These are phyloP conservation scores for Nothoprocta pentlandii DNA, from an alignment of 2,113 vertebrate genomes.

Conservation along the genomic window DNA sequence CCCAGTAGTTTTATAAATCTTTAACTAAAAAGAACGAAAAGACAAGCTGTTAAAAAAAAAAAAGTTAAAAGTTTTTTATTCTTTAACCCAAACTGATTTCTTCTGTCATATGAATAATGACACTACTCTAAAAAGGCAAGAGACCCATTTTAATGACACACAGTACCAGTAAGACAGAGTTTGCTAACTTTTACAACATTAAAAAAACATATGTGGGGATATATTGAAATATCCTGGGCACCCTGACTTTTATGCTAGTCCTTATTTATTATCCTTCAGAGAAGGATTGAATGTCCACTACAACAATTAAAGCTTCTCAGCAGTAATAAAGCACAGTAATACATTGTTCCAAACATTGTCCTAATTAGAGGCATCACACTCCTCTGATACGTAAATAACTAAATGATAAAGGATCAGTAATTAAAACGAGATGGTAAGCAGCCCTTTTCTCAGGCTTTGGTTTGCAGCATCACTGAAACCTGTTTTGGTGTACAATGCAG, in stretches of 20 bases:
- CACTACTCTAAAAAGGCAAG: not conserved
- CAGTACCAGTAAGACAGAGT: not conserved
- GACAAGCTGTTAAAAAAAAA: not conserved
- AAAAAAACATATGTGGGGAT: not conserved
- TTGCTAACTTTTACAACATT: not conserved
- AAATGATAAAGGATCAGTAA: not conserved
- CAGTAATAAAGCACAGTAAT: not conserved
- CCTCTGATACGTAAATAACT: not conserved
- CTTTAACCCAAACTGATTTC: not conserved
- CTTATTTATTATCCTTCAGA: not conserved
- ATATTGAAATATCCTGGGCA: not conserved
- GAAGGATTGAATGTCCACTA: not conserved
- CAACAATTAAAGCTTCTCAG: not conserved
- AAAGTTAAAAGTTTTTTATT: not conserved
- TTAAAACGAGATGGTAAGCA: not conserved
- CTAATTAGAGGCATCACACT: not conserved
- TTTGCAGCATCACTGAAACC: not conserved
- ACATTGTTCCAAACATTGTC: not conserved
- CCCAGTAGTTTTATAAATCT: not conserved
- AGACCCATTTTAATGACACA: not conserved
- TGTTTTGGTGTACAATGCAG: not conserved
- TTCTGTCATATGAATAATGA: not conserved
- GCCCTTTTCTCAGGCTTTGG: not conserved
- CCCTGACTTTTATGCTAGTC: not conserved
- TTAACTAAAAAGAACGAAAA: not conserved